Base-by-base conservation (phyloP, 2,888 invertebrate species). In the Hirtodrosophila cameraria region DNA sequence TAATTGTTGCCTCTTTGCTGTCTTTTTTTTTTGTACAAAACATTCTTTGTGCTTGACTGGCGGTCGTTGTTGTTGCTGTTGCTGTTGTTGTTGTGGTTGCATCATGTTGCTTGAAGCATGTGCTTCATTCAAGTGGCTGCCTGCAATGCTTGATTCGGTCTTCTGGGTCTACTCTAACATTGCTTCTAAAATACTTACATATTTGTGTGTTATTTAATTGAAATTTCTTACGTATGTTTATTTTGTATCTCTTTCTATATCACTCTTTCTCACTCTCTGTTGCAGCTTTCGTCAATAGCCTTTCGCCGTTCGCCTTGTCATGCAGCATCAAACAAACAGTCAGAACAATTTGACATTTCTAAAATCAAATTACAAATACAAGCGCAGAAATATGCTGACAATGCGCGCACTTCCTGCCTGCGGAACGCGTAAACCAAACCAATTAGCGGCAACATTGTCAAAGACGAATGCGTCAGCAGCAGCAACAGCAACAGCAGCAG, bases 301-400 rank as follows among this genome's bases (percentile, higher is more conserved):
- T 18, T 5, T 23, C 12, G 48, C 46, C 36, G 50, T 16, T 48
- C 16, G 60, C 50, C 48, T 70, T 58, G 71, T 63, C 71, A 72
- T 72, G 71, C 68, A 49, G 64, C 69, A 59, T 48, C 69, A 59
- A 74, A 52, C 78, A 66, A 70, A 79, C 67, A 74, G 79, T 73
- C 78, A 69, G 54, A 82, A 87, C 61, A 80, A 82, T 67, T 77
- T 85, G 69, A 87, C 86, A 82, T 89, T 90, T 86, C 81, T 89
- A 54, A 90, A 90, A 85, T 90, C 90, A 65, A 90, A 90, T 75
- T 90, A 90, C 85, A 90, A 90, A 79, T 90, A 90, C 83, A 90
- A 90, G 69, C 88, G 90, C 80, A 90, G 90, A 90, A 59, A 65
- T 15, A 72, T 52, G 66, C 33, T 9, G 55, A 54, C 73, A 83